Evolutionary conservation across 2,888 invertebrate genomes (phyloP).

Genomic region (Pachymerium ferrugineum): DNA sequence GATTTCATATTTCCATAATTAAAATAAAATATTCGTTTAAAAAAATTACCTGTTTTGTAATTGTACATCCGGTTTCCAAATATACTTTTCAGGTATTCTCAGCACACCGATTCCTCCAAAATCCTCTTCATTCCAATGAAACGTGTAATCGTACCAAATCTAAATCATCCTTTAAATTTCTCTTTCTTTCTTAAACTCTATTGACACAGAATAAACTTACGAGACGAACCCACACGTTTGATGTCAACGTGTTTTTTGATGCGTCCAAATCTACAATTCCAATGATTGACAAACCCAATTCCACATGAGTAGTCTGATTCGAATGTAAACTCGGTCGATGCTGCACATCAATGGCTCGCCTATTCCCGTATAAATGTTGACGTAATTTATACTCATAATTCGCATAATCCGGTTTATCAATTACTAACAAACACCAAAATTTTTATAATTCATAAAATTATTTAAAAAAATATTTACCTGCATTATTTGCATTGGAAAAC

Average conservation of each 20-base stretch:
- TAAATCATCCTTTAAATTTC: too few relatives aligned
- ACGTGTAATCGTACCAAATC: constrained; percentile 26
- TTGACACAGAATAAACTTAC: not conserved
- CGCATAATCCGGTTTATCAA: not conserved
- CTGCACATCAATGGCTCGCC: not conserved
- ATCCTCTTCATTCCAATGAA: constrained; percentile 9
- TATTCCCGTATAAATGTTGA: not conserved
- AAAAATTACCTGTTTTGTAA: not conserved
- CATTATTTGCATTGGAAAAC: not conserved
- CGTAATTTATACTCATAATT: not conserved
- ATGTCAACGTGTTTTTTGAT: not conserved
- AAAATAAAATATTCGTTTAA: not conserved
- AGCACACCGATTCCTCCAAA: not conserved
- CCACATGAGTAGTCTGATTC: not conserved
- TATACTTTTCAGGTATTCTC: not conserved
- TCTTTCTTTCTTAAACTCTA: too few relatives aligned
- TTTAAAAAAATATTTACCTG: too few relatives aligned
- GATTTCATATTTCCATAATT: too few relatives aligned
- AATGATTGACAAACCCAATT: not conserved
- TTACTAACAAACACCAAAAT: too few relatives aligned
- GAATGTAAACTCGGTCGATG: constrained; percentile 1
- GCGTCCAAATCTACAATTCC: not conserved
- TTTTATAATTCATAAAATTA: too few relatives aligned
- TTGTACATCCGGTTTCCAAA: constrained; percentile 3
- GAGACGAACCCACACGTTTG: not conserved